Evolutionary conservation across 1,140 invertebrate genomes (phyloP), one percentile per base, ranked within the genome.

Genomic region (Pogonomyrmex californicus): DNA sequence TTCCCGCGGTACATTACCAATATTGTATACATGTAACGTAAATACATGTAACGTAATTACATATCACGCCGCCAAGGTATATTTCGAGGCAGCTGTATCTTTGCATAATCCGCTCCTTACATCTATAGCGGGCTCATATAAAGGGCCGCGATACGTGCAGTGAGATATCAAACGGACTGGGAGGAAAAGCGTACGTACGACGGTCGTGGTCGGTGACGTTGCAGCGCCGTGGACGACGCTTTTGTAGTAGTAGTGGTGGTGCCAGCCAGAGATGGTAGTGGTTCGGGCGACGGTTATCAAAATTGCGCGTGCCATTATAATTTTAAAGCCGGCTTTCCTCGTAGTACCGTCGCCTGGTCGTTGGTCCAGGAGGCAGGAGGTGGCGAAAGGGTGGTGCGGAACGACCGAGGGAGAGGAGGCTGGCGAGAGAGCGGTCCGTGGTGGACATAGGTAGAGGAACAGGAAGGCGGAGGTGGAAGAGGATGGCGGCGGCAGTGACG

Each of bases 221-320:
- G 87, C 70, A 77, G 7, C 23, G 68, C 12, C 65, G 66, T 36
- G 49, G 63, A 41, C 41, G 62, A 10, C 12, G 47, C 60, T 77
- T 77, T 81, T 63, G 58, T 63, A 73, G 23, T 41, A 54, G 76
- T 54, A 56, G 79, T 76, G 30, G 82, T 81, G 44, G 85, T 86
- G 83, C 76, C 63, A 65, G 86, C 47, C 66, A 85, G 70, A 70
- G 66, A 65, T 76, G 63, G 89, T 88, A 62, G 89, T 90, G 89
- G 87, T 91, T 91, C 91, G 92, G 93, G 92, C 92, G 93, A 93
- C 92, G 94, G 94, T 95, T 95, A 95, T 95, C 94, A 95, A 95
- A 95, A 95, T 95, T 95, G 93, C 94, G 94, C 94, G 94, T 95
- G 94, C 94, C 93, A 95, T 95, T 95, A 95, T 95, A 95, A 95